Conservation (phyloP, 2,888 invertebrate genomes). For the Zhengitettix transpicula region DNA sequence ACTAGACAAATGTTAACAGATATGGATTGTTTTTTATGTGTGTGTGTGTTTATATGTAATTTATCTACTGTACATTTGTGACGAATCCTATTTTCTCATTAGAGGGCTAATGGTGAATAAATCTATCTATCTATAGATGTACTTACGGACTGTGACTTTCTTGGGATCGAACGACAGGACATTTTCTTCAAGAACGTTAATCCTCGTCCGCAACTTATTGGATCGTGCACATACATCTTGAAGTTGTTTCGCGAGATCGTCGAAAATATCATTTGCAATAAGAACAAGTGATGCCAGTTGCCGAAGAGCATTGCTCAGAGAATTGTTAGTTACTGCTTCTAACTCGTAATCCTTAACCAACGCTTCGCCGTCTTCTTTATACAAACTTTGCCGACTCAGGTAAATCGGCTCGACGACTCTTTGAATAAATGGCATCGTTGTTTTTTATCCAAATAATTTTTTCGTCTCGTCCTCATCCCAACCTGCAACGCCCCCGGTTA, state of each 20-base stretch:
- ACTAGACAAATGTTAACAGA: too few relatives aligned
- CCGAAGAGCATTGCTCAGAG: slow-evolving; percentile 65
- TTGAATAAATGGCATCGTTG: slow-evolving; percentile 72
- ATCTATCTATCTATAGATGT: too few relatives aligned
- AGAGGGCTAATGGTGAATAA: too few relatives aligned
- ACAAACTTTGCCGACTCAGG: slow-evolving; percentile 44
- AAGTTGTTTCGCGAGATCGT: slow-evolving; percentile 59
- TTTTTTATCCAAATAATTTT: too few relatives aligned
- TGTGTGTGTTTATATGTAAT: too few relatives aligned
- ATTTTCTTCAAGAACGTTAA: slow-evolving; percentile 50
- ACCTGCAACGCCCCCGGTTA: too few relatives aligned
- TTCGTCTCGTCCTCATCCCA: too few relatives aligned
- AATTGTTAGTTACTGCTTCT: slow-evolving; percentile 73
- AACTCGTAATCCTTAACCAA: slow-evolving; percentile 56
- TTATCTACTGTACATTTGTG: too few relatives aligned
- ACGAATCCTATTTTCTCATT: too few relatives aligned
- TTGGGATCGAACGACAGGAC: slow-evolving; percentile 68
- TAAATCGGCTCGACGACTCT: slow-evolving; percentile 67
- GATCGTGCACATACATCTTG: slow-evolving; percentile 58
- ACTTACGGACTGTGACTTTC: slow-evolving; percentile 89
- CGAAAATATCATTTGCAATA: slow-evolving; percentile 73
- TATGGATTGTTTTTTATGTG: too few relatives aligned
- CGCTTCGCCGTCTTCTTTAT: slow-evolving; percentile 29
- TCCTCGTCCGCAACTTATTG: slow-evolving; percentile 47
- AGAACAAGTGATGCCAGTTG: slow-evolving; percentile 73